Base-by-base conservation (phyloP, 2,797 vertebrate genomes). In the Perodicticus potto region DNA sequence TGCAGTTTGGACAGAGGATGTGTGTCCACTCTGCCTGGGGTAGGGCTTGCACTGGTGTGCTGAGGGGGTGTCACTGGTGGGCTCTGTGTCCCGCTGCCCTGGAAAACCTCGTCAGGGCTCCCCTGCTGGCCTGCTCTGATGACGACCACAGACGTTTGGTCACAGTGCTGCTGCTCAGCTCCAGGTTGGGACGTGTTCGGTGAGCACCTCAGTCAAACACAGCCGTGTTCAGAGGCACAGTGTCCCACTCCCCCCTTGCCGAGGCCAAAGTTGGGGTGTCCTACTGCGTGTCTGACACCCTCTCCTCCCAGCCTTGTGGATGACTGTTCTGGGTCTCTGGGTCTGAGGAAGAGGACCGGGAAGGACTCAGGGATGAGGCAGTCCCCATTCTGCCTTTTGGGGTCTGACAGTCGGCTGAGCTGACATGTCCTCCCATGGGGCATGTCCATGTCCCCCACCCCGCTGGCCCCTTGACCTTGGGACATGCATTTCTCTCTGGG, bases 11-110 rank as follows among this genome's bases (percentile, higher is more conserved):
- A 55, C 29, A 77, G 19, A 32, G 53, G 49, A 11, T 0, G 5
- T 27, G 32, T 5, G 2, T 5, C 45, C 29, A n/a, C 45, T 11
- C 73, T 76, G 73, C 32, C 5, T 1, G 0, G 0, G 45, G 19
- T 43, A 12, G 17, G 27, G 43, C 43, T 32, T 17, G 19, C 10
- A 16, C 49, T 11, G 45, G 29, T 1, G 8, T 29, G 27, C 45
- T 22, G 5, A 53, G 11, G 19, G 19, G 2, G 5, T 20, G 5
- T n/a, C 8, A n/a, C 45, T 0, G 0, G n/a, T 3, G 0, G 65
- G 32, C 65, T 22, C 32, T 12, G 13, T 53, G 29, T 77, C 49
- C 32, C 0, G 45, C 29, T n/a, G 74, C 32, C 11, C 45, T 53
- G 29, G 2, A 77, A n/a, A 53, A 53, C 29, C 29, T 76, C 5